Evolutionary conservation across 2,888 invertebrate genomes (phyloP).

Genomic region (Harpalus rubripes): DNA sequence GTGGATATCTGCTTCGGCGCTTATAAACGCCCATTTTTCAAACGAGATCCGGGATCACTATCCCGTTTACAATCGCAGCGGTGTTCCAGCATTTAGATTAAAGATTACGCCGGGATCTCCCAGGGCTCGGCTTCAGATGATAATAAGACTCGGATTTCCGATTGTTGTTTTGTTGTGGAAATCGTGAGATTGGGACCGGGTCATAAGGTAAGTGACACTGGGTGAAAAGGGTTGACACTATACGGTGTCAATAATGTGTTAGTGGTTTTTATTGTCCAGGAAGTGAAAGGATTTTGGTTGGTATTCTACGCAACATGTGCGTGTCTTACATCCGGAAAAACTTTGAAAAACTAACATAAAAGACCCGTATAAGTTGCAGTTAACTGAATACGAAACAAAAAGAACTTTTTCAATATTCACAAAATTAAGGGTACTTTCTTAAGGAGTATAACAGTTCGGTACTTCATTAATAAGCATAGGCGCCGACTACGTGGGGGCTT

Average conservation of each 20-base stretch:
- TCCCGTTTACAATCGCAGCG: constrained; percentile 44
- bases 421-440: too few species aligned
- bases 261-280: constrained; percentile 18
- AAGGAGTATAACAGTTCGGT: too few species aligned
- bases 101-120: constrained; percentile 53
- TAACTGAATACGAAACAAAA: too few species aligned
- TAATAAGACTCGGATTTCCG: neutral
- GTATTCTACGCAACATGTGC: neutral
- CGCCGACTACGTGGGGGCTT: too few species aligned
- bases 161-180: neutral
- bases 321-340: neutral
- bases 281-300: neutral
- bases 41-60: neutral
- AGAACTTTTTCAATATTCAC: too few species aligned
- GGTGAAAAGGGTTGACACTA: constrained; percentile 27
- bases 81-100: constrained; percentile 63
- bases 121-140: neutral
- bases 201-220: neutral
- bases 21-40: neutral
- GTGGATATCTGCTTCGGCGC: neutral
- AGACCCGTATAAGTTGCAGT: too few species aligned
- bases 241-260: constrained; percentile 15
- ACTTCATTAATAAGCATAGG: too few species aligned
- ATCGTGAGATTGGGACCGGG: neutral
- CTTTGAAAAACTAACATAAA: neutral